Evolutionary conservation across 2,113 vertebrate species (phyloP).

Genomic region (Mastomys natalensis): DNA sequence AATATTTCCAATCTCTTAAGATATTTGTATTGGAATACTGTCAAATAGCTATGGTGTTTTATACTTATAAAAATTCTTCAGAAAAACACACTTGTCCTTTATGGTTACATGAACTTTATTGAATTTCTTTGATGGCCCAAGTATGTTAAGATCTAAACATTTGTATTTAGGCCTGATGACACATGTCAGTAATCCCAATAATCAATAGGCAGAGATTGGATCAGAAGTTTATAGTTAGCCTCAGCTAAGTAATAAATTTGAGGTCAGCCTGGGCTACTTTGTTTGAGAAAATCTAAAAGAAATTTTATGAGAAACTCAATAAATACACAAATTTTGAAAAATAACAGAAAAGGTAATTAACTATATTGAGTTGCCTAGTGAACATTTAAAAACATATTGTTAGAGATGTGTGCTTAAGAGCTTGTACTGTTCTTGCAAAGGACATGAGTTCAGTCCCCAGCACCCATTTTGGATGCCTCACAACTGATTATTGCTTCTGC

Average conservation of each 20-base stretch:
- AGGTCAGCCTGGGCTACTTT: neutral
- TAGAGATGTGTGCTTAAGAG: neutral
- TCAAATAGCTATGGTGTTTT: neutral
- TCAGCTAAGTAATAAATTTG: neutral
- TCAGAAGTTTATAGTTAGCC: neutral
- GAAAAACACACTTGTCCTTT: neutral
- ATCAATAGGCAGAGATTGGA: neutral
- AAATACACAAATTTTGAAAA: conserved; percentile 57
- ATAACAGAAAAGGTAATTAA: conserved; percentile 10
- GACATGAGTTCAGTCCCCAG: neutral
- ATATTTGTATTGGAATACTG: conserved; percentile 1
- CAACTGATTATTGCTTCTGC: neutral
- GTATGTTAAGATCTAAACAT: conserved; percentile 45
- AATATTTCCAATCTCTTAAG: conserved; percentile 35
- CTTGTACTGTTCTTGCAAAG: neutral
- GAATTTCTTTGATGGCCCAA: conserved; percentile 3
- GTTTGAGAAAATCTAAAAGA: neutral
- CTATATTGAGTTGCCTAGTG: conserved; percentile 22
- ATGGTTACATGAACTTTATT: conserved; percentile 15
- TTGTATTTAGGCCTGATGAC: neutral
- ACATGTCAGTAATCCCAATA: neutral
- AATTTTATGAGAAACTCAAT: neutral
- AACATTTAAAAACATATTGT: conserved; percentile 48
- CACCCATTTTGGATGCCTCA: neutral
- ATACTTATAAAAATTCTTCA: conserved; percentile 22